Evolutionary conservation across 2,797 vertebrate species (phyloP).

Genomic region (Craterocephalus amniculus): DNA sequence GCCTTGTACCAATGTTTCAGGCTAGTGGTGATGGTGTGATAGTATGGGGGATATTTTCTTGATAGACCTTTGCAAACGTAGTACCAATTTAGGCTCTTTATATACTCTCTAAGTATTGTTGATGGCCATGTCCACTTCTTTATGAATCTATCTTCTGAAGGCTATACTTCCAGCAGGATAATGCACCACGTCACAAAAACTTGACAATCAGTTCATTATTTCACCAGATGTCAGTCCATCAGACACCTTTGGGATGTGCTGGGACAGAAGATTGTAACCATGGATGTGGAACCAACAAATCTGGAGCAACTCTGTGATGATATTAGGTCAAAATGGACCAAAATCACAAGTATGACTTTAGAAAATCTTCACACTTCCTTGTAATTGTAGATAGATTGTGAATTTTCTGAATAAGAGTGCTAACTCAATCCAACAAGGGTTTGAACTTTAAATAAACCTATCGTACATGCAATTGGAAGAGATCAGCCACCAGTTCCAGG

Average conservation of each 20-base stretch:
- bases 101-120: too few relatives aligned
- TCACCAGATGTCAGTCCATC: not conserved
- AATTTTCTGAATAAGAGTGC: not conserved
- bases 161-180: not conserved
- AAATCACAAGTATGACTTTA: not conserved
- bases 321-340: too few relatives aligned
- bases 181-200: not conserved
- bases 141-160: not conserved
- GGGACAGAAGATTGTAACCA: not conserved
- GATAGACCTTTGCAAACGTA: too few relatives aligned
- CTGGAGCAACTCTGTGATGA: too few relatives aligned
- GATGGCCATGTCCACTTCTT: not conserved
- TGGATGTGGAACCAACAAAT: not conserved
- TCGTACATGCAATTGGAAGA: constrained; percentile 40
- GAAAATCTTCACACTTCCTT: not conserved
- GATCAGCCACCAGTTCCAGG: constrained; percentile 34
- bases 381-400: not conserved
- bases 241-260: not conserved
- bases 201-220: not conserved
- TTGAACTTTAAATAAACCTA: not conserved
- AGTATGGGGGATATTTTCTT: too few relatives aligned
- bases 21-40: too few relatives aligned
- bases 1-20: too few relatives aligned
- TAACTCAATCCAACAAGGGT: not conserved
- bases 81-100: too few relatives aligned